A percentile compares a stretch with the other conserved stretches of the same genome.
Conservation (phyloP, 2,113 vertebrate genomes). For the Corythoichthys haematopterus region DNA sequence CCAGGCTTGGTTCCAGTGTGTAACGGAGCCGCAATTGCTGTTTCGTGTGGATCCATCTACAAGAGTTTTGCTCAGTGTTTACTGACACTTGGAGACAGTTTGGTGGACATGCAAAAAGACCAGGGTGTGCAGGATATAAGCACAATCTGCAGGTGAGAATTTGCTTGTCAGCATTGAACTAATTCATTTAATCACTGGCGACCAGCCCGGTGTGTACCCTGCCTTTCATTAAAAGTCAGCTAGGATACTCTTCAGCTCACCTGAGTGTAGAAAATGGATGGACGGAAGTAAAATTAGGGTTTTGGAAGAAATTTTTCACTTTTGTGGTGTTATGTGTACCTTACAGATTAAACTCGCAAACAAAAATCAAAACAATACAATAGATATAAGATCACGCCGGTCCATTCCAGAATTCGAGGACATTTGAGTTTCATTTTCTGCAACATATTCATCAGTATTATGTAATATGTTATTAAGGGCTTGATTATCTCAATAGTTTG, state of each 20-base stretch:
- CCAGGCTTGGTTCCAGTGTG: conserved; percentile 51
- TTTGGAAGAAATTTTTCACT: not conserved
- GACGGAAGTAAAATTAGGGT: too few species aligned
- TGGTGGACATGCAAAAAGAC: conserved; percentile 71
- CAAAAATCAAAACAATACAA: too few species aligned
- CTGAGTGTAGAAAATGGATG: too few species aligned
- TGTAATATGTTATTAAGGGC: too few species aligned
- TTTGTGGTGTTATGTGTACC: not conserved
- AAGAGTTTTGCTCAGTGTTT: conserved; percentile 90
- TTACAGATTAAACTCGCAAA: not conserved
- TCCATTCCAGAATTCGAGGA: too few species aligned
- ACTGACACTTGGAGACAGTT: conserved; percentile 84
- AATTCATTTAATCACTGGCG: not conserved
- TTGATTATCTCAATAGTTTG: too few species aligned
- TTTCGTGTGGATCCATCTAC: conserved; percentile 85
- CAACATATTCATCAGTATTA: too few species aligned
- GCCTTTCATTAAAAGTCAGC: too few species aligned
- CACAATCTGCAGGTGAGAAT: conserved; percentile 83
- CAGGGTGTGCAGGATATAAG: conserved; percentile 77
- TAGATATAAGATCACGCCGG: too few species aligned
- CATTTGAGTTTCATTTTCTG: too few species aligned
- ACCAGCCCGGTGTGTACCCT: too few species aligned
- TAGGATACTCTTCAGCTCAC: too few species aligned
- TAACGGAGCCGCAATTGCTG: conserved; percentile 56
- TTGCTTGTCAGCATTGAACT: not conserved